Base-by-base conservation (phyloP, 2,797 vertebrate species). In the Anguilla pacifica region DNA sequence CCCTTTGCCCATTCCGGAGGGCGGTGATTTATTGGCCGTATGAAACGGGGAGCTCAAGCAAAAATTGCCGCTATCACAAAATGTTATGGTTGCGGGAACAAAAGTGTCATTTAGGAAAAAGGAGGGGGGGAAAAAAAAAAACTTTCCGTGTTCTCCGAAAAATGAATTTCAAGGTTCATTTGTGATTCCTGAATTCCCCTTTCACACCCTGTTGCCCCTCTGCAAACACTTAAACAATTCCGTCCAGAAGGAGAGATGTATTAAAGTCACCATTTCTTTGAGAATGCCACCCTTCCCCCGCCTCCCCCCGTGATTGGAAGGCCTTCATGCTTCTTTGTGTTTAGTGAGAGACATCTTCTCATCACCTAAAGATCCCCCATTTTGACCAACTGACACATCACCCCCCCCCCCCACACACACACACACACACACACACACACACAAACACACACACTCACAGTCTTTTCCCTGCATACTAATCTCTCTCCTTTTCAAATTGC, bases 81-180 rank as follows among this genome's bases (percentile, higher is more conserved):
- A 86, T 17, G 49, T 86, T 88, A 89, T 89, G 85, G 89, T 86
- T 87, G 74, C 88, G 53, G 87, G 81, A 88, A 86, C 88, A 91
- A 90, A 91, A 86, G 72, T 86, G 67, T 91, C 85, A 89, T 89
- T 89, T 87, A 85, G 87, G 89, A 87, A 87, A 86, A 86, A 74
- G 87, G 53, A n/a, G 11, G n/a, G n/a, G 25, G 61, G 61, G 3
- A 9, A 6, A 72, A 87, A 87, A 85, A 85, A 86, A 89, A 84
- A 61, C 17, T 51, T 84, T 82, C 89, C 89, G 35, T 89, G 89
- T 90, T 90, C 87, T 90, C 88, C 89, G 39, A 79, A 89, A 92
- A 90, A 90, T 84, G 85, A 90, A 90, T 92, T 91, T 91, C 85
- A 91, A 89, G 88, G 88, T 87, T 92, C 88, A 91, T 90, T 92